Conservation (phyloP, 2,797 vertebrate genomes). For the Acanthopagrus latus region DNA sequence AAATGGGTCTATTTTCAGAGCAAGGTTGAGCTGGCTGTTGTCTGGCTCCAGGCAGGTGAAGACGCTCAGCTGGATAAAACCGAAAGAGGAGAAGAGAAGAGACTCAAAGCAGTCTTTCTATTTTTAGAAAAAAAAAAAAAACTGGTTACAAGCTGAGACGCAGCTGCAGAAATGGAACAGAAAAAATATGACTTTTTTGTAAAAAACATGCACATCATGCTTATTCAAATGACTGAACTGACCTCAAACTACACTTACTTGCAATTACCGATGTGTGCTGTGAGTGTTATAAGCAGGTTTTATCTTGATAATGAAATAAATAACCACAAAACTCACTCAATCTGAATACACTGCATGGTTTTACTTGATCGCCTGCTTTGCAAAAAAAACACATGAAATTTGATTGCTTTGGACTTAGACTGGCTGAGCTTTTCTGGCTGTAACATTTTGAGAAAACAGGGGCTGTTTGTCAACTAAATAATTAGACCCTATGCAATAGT, state of each 20-base stretch:
- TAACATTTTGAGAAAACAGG: not conserved
- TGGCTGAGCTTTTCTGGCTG: not conserved
- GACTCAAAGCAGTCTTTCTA: not conserved
- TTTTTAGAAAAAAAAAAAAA: not conserved
- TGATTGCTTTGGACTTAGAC: too few relatives aligned
- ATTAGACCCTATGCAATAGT: not conserved
- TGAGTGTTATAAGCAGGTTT: not conserved
- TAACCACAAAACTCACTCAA: not conserved
- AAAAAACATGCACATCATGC: not conserved
- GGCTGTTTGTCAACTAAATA: not conserved
- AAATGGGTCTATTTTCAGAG: conserved; percentile 92
- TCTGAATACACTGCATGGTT: too few relatives aligned
- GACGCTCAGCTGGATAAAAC: conserved; percentile 74
- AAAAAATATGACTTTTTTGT: not conserved
- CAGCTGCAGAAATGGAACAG: not conserved
- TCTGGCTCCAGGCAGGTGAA: conserved; percentile 82
- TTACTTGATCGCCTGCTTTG: not conserved
- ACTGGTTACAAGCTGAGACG: not conserved
- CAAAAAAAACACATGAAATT: not conserved
- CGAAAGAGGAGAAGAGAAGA: not conserved
- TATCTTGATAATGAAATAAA: not conserved
- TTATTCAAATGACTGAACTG: not conserved
- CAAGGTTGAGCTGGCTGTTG: conserved; percentile 84
- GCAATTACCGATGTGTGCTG: not conserved
- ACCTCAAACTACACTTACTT: not conserved